A percentile compares a stretch with the other conserved stretches of the same genome.
phyloP scores from a whole-genome alignment of 2,888 invertebrate genomes.

The Melinopterus prodromus region DNA sequence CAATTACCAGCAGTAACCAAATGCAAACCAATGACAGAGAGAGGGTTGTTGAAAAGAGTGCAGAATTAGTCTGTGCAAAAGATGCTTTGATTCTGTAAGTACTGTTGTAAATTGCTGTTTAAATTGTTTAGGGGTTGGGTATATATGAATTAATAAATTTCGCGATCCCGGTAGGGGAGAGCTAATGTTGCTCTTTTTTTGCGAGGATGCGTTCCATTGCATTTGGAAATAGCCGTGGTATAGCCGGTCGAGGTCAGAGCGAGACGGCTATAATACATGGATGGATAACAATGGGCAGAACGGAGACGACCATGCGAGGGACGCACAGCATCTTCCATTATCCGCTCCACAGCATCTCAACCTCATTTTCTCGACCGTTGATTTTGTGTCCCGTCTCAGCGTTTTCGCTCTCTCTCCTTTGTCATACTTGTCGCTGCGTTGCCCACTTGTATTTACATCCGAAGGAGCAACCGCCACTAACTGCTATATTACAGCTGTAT shows the following conservation, averaged over 20 bases:
- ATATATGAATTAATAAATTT: slow-evolving; percentile 15
- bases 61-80: no score
- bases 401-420: slow-evolving; percentile 50
- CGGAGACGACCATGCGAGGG: slow-evolving; percentile 48
- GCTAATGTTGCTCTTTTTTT: slow-evolving; percentile 18
- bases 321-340: slow-evolving; percentile 60
- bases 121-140: background rate
- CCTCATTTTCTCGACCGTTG: slow-evolving; percentile 69
- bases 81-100: background rate
- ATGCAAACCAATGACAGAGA: no score
- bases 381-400: slow-evolving; percentile 58
- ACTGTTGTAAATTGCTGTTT: background rate
- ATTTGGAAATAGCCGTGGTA: slow-evolving; percentile 27
- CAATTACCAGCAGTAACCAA: no score
- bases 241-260: slow-evolving; percentile 24
- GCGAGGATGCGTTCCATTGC: slow-evolving; percentile 28
- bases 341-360: slow-evolving; percentile 62
- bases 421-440: slow-evolving; percentile 46
- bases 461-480: slow-evolving; percentile 46
- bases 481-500: slow-evolving; percentile 50
- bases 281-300: slow-evolving; percentile 49
- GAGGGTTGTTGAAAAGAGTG: no score
- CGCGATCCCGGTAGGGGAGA: background rate
- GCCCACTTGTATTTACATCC: slow-evolving; percentile 52
- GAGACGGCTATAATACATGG: slow-evolving; percentile 45